phyloP scores from a whole-genome alignment of 2,113 vertebrate species.

The Reinhardtius hippoglossoides region DNA sequence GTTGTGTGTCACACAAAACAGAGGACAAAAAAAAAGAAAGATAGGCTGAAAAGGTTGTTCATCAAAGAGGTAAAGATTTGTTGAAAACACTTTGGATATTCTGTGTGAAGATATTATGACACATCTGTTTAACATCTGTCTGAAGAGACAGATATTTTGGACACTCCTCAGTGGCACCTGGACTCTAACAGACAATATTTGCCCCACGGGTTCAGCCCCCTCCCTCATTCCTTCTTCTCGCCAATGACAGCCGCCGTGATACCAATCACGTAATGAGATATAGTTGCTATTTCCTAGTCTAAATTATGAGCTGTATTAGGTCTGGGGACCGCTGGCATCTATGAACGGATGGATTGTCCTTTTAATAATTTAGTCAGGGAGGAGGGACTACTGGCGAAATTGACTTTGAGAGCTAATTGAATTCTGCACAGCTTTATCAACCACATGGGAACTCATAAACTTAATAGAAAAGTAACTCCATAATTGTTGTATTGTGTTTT shows the following conservation, averaged over 20 bases:
- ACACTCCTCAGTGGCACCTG: conserved; percentile 15
- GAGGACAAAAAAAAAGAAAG: too few species aligned
- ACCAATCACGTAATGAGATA: conserved; percentile 66
- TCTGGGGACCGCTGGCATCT: conserved; percentile 57
- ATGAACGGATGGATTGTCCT: conserved; percentile 74
- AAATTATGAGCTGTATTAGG: conserved; percentile 74
- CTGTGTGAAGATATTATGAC: conserved; percentile 11
- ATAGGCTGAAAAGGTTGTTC: too few species aligned
- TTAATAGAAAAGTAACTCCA: conserved; percentile 18
- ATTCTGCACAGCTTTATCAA: conserved; percentile 59
- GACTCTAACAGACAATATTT: conserved; percentile 51
- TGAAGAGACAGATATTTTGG: conserved; percentile 41
- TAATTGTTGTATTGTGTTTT: conserved; percentile 10
- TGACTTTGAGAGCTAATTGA: conserved; percentile 68
- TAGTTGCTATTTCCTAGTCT: conserved; percentile 67
- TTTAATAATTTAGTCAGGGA: conserved; percentile 73
- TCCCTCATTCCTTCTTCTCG: conserved; percentile 6
- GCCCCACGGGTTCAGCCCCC: conserved; percentile 19
- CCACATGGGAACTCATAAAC: conserved; percentile 30
- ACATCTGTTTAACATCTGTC: conserved; percentile 50
- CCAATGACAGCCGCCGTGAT: conserved; percentile 55
- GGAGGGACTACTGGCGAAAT: conserved; percentile 54
- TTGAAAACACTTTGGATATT: conserved; percentile 28
- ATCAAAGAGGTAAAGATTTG: conserved; percentile 28
- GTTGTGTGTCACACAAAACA: too few species aligned